Percentiles rank a stretch among this genome's conserved stretches.
Conservation (phyloP, 2,113 vertebrate genomes). For the Myotis yumanensis region DNA sequence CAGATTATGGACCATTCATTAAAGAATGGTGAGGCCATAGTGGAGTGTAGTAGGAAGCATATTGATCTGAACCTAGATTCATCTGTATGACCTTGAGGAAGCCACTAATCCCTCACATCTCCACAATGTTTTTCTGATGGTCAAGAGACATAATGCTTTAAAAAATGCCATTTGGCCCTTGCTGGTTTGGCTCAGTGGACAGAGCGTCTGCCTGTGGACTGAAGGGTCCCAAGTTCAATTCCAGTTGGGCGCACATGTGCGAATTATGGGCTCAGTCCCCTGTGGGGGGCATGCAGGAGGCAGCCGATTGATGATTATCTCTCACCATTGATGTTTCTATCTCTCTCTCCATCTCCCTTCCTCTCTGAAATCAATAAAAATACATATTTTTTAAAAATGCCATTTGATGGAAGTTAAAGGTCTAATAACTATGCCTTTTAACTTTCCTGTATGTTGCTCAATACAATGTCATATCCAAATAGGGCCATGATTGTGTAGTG, state of each 20-base stretch:
- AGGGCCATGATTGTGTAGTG: neutral
- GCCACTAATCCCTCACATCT: neutral
- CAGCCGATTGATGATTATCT: too few species aligned
- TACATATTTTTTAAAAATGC: neutral
- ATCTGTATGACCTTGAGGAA: neutral
- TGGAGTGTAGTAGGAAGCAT: too few species aligned
- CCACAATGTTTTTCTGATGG: neutral
- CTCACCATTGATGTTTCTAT: too few species aligned
- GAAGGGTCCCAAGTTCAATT: too few species aligned
- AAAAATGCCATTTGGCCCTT: neutral
- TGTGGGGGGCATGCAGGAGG: too few species aligned
- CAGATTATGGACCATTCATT: neutral
- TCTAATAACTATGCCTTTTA: neutral
- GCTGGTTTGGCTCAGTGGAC: too few species aligned
- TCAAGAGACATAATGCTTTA: neutral
- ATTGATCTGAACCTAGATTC: neutral
- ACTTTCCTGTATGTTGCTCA: neutral
- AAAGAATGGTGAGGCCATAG: neutral
- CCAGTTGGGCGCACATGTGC: too few species aligned
- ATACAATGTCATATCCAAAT: neutral
- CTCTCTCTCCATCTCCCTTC: too few species aligned
- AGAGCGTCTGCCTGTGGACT: too few species aligned
- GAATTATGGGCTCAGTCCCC: too few species aligned
- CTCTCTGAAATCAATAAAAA: too few species aligned
- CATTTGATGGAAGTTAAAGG: neutral